These are phyloP conservation scores for Ditylenchus weischeri DNA, from an alignment of 2,888 invertebrate species.

Conservation along the genomic window DNA sequence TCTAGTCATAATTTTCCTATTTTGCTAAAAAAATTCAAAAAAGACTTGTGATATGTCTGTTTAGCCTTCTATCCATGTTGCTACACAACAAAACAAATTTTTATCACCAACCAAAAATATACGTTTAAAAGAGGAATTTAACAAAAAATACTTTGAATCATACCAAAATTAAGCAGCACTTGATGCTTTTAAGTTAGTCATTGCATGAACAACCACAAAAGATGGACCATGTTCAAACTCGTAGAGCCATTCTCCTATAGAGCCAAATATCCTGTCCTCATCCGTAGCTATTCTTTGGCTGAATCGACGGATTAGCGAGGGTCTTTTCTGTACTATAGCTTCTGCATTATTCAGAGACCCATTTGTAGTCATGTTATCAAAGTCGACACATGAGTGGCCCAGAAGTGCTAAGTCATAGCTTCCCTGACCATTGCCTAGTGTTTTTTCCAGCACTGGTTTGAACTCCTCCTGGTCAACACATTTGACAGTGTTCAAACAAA, in stretches of 20 bases:
- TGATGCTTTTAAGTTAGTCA: background rate
- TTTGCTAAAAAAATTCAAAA: too few species aligned
- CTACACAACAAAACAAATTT: too few species aligned
- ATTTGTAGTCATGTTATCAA: background rate
- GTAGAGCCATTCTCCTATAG: background rate
- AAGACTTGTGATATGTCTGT: too few species aligned
- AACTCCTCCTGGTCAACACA: background rate
- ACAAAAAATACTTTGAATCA: background rate
- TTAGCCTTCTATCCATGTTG: too few species aligned
- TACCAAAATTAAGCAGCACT: constrained; percentile 1
- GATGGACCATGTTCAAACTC: background rate
- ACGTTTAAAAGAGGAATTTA: too few species aligned
- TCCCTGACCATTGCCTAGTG: background rate
- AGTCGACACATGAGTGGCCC: background rate
- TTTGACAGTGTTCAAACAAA: background rate
- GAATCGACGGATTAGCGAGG: background rate
- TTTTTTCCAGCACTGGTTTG: background rate
- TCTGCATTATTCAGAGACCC: background rate
- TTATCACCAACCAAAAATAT: too few species aligned
- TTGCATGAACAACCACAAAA: background rate
- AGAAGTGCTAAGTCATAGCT: background rate
- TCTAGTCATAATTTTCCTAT: too few species aligned
- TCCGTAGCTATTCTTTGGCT: background rate
- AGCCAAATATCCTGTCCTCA: constrained; percentile 1
- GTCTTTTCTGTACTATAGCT: background rate